These are phyloP conservation scores for Madoqua kirkii DNA, from an alignment of 2,113 vertebrate species.

Conservation along the genomic window DNA sequence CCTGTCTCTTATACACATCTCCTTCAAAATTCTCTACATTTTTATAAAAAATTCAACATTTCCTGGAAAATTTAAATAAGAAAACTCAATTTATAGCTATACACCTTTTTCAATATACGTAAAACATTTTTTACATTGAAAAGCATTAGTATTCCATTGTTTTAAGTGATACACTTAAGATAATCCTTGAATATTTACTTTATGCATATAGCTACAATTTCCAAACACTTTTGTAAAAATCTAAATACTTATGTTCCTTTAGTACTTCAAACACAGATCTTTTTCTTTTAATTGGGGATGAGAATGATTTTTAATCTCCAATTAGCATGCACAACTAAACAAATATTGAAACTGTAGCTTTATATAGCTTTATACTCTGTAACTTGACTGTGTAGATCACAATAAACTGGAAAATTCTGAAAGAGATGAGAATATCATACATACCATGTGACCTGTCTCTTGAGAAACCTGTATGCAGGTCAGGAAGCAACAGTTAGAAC, in stretches of 20 bases:
- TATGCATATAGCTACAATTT: neutral
- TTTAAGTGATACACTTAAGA: neutral
- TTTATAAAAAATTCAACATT: neutral
- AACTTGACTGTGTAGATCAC: neutral
- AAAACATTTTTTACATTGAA: neutral
- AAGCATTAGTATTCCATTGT: neutral
- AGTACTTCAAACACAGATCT: neutral
- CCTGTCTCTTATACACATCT: no score
- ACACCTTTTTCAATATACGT: neutral
- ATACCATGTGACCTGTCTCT: no score
- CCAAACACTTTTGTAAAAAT: neutral
- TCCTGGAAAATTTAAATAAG: neutral
- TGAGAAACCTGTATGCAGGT: no score
- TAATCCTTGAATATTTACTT: neutral
- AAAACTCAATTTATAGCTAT: neutral
- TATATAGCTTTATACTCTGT: neutral
- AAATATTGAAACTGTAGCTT: neutral
- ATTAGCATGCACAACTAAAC: neutral
- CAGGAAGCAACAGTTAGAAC: no score
- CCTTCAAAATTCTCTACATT: neutral
- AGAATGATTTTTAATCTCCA: neutral
- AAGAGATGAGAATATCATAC: no score
- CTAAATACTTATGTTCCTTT: neutral
- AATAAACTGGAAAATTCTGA: no score
- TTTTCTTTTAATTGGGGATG: neutral